Evolutionary conservation across 2,888 invertebrate species (phyloP).

Genomic region (Vannuccia rotundouncinata): DNA sequence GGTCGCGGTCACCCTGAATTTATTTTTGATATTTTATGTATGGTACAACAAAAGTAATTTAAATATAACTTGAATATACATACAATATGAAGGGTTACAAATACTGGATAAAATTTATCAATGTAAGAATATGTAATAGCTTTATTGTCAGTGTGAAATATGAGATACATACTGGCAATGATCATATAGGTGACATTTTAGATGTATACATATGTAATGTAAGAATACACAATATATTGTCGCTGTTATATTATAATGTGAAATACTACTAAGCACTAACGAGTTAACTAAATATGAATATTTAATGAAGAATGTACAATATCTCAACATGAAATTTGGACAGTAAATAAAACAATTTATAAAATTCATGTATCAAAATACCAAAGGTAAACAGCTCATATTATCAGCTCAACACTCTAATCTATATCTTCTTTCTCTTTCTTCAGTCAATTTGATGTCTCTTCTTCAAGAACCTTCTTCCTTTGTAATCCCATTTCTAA

Average conservation of each 20-base stretch:
- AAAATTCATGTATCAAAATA: neutral
- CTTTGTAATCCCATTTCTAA: slow-evolving; percentile 3
- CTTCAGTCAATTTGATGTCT: neutral
- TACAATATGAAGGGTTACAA: neutral
- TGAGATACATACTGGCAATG: neutral
- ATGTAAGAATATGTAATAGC: neutral
- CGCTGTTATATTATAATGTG: neutral
- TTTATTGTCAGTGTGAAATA: no score
- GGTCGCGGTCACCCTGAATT: no score
- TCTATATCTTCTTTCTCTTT: neutral
- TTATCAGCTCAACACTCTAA: neutral
- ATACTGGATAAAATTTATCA: neutral
- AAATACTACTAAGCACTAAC: neutral
- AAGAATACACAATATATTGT: slow-evolving; percentile 11
- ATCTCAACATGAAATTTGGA: neutral
- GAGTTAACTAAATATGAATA: neutral
- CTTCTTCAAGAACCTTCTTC: slow-evolving; percentile 14
- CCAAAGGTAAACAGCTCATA: neutral
- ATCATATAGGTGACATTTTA: no score
- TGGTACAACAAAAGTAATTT: neutral
- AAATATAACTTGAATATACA: neutral
- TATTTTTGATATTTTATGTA: neutral
- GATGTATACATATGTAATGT: no score
- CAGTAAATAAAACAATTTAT: no score
- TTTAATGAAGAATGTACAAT: neutral